Conservation (phyloP, 2,888 invertebrate genomes). For the Morpho achilles region DNA sequence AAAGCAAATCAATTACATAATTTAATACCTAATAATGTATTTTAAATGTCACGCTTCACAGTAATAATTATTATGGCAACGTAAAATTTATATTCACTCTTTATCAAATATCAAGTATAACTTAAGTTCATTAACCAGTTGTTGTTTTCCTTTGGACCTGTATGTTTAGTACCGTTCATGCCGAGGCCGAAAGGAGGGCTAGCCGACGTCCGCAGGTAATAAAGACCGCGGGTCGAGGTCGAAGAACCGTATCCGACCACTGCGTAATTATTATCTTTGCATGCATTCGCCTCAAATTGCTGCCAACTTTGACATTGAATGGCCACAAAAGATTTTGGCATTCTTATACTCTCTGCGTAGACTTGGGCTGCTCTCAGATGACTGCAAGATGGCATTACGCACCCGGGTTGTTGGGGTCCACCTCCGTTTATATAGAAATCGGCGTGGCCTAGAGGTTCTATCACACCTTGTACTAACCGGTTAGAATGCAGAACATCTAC, state of each 20-base stretch:
- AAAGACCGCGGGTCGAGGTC: constrained; percentile 57
- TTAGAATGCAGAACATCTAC: constrained; percentile 71
- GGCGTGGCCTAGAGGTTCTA: constrained; percentile 82
- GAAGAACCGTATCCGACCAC: constrained; percentile 71
- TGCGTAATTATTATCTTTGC: constrained; percentile 51
- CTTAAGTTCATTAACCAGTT: constrained; percentile 23
- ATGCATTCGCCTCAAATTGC: constrained; percentile 56
- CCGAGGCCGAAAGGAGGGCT: constrained; percentile 62
- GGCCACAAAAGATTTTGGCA: constrained; percentile 63
- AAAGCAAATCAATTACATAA: too few species aligned
- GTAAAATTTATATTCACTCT: neutral
- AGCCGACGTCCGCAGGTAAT: constrained; percentile 60
- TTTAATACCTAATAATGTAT: too few species aligned
- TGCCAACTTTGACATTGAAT: constrained; percentile 61
- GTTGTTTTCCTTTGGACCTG: constrained; percentile 23
- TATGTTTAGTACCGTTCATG: constrained; percentile 55
- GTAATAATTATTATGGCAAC: constrained; percentile 12
- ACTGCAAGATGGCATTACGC: constrained; percentile 74
- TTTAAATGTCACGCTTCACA: constrained; percentile 1
- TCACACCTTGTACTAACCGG: constrained; percentile 65
- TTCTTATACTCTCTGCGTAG: constrained; percentile 60
- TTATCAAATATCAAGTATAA: constrained; percentile 10
- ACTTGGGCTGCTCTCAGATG: constrained; percentile 67
- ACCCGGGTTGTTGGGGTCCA: constrained; percentile 84
- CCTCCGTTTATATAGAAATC: constrained; percentile 88